Conservation (phyloP, 2,113 vertebrate species). For the Paraplagusia blochii region DNA sequence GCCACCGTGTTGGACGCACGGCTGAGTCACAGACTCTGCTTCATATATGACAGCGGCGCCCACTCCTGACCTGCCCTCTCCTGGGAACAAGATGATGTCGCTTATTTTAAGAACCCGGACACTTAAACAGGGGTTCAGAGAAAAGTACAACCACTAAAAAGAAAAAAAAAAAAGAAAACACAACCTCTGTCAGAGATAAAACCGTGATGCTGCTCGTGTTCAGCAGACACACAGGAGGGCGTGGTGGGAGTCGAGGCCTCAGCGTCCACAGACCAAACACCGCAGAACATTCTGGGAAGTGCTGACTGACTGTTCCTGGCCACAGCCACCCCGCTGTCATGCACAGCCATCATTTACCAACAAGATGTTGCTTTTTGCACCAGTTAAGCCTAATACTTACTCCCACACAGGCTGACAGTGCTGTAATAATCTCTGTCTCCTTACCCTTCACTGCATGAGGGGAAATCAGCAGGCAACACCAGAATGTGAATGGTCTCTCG, state of each 20-base stretch:
- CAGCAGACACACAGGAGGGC: conserved; percentile 33
- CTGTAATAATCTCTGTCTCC: conserved; percentile 39
- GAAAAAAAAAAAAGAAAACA: not conserved
- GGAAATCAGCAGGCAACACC: conserved; percentile 5
- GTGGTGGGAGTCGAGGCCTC: conserved; percentile 48
- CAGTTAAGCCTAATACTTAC: conserved; percentile 47
- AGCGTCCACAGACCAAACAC: conserved; percentile 52
- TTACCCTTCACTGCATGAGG: conserved; percentile 20
- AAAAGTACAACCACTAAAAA: not conserved
- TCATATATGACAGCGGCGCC: conserved; percentile 27
- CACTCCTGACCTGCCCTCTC: not conserved
- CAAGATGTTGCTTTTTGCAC: conserved; percentile 47
- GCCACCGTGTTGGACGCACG: conserved; percentile 39
- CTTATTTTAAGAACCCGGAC: conserved; percentile 32
- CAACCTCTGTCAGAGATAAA: conserved; percentile 3
- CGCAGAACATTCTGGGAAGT: conserved; percentile 61
- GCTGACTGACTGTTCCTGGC: conserved; percentile 52
- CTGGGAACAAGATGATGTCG: conserved; percentile 6
- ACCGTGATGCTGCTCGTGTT: conserved; percentile 15
- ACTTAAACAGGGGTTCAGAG: conserved; percentile 11
- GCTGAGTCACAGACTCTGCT: conserved; percentile 56
- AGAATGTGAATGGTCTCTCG: too few relatives aligned
- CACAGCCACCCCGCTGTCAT: conserved; percentile 51
- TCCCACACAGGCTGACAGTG: conserved; percentile 50
- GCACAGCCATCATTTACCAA: conserved; percentile 54